A percentile compares a stretch with the other conserved stretches of the same genome.
phyloP scores from a whole-genome alignment of 1,140 invertebrate species.

The Dreissena polymorpha region DNA sequence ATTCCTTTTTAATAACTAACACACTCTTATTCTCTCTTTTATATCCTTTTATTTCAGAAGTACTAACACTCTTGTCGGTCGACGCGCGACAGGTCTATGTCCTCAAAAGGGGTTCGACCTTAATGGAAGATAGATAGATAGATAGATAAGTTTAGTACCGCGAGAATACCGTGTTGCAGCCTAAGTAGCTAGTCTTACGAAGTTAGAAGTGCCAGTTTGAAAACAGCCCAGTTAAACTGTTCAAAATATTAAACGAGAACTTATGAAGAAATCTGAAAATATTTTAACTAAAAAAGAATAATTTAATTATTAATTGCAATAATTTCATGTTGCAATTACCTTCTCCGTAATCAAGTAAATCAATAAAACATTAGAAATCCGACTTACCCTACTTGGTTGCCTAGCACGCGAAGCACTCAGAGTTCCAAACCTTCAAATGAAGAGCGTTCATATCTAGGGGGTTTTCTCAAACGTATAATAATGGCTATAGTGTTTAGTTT shows the following conservation, averaged over 20 bases:
- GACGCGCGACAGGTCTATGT: no score
- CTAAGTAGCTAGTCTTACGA: no score
- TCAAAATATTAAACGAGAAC: neutral
- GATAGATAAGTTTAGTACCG: no score
- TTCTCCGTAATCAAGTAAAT: neutral
- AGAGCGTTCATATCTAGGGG: constrained; percentile 14
- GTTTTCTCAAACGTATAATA: constrained; percentile 20
- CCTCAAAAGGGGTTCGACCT: no score
- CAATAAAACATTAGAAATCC: neutral
- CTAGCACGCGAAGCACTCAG: constrained; percentile 38
- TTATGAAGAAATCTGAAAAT: neutral
- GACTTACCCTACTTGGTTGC: constrained; percentile 45
- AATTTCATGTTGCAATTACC: neutral
- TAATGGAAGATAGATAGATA: no score
- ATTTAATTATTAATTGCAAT: neutral
- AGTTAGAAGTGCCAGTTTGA: neutral
- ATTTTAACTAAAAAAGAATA: neutral
- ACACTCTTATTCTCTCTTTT: no score
- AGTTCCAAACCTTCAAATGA: neutral
- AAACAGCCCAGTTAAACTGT: neutral
- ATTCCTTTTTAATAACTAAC: no score
- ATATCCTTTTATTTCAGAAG: no score
- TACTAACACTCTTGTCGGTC: no score
- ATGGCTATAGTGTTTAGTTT: no score
- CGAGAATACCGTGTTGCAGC: no score